Conservation (phyloP, 2,888 invertebrate genomes). For the Sarcophaga carnaria region DNA sequence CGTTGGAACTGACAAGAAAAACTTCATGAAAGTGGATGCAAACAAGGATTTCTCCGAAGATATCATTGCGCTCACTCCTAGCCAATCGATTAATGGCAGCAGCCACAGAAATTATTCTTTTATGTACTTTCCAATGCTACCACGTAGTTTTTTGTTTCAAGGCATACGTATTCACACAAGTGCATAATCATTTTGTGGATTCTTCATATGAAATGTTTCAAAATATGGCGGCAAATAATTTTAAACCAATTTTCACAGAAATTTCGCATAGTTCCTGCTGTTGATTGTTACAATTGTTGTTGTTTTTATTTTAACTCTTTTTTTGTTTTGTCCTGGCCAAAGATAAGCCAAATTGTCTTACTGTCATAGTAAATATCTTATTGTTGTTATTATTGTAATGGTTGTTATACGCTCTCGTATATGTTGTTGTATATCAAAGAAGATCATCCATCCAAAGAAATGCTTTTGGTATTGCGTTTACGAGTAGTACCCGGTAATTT, state of each 20-base stretch:
- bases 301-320: conserved; percentile 26
- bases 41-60: too few relatives aligned
- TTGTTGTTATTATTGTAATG: conserved; percentile 37
- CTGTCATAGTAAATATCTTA: conserved; percentile 67
- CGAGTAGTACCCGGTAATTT: conserved; percentile 54
- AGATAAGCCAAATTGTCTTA: conserved; percentile 45
- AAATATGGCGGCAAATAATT: conserved; percentile 71
- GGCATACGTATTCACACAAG: conserved; percentile 35
- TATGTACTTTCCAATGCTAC: not conserved
- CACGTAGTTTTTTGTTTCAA: not conserved
- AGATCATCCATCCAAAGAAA: conserved; percentile 35
- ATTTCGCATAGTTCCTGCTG: conserved; percentile 72
- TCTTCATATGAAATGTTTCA: conserved; percentile 50
- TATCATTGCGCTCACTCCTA: too few relatives aligned
- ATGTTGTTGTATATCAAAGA: not conserved
- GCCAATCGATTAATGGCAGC: too few relatives aligned
- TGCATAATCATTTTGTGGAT: conserved; percentile 36
- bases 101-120: not conserved
- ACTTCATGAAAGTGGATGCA: too few relatives aligned
- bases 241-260: conserved; percentile 73
- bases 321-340: conserved; percentile 26
- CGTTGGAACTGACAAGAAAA: too few relatives aligned
- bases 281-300: conserved; percentile 42
- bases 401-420: not conserved
- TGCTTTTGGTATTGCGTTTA: too few relatives aligned